phyloP scores from a whole-genome alignment of 2,797 vertebrate genomes.

The Argyrosomus regius region DNA sequence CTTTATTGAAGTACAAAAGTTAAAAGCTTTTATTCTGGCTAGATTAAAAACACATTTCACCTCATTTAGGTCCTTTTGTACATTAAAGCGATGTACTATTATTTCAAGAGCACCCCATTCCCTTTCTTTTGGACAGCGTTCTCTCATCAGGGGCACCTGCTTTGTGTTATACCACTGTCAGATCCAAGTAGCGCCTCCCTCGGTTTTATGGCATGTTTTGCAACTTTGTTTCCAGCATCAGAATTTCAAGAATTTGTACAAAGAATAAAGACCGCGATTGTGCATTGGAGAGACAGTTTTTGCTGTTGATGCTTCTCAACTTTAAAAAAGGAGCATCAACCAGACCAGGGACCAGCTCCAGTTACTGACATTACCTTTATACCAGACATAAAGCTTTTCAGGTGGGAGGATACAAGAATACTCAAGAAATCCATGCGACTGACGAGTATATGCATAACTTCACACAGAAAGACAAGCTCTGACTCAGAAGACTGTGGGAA shows the following conservation, averaged over 20 bases:
- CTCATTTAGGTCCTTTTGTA: background rate
- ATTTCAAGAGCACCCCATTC: background rate
- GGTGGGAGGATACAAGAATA: too few relatives aligned
- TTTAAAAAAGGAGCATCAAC: background rate
- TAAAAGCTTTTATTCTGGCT: background rate
- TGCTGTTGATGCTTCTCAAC: background rate
- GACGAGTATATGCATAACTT: too few relatives aligned
- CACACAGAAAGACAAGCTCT: too few relatives aligned
- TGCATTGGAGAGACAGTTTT: background rate
- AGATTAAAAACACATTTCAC: too few relatives aligned
- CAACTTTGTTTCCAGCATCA: background rate
- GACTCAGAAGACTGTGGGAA: too few relatives aligned
- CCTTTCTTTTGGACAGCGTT: background rate
- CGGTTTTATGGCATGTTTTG: too few relatives aligned
- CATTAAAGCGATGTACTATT: background rate
- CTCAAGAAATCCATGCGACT: too few relatives aligned
- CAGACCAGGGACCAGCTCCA: background rate
- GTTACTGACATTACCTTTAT: background rate
- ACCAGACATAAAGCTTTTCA: background rate
- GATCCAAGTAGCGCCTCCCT: background rate
- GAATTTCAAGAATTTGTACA: background rate
- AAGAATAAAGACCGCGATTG: background rate
- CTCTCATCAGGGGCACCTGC: background rate
- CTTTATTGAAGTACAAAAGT: too few relatives aligned
- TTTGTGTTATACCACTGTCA: background rate